Evolutionary conservation across 2,797 vertebrate species (phyloP), one percentile per base, ranked within the genome.

Genomic region (Selene dorsalis): DNA sequence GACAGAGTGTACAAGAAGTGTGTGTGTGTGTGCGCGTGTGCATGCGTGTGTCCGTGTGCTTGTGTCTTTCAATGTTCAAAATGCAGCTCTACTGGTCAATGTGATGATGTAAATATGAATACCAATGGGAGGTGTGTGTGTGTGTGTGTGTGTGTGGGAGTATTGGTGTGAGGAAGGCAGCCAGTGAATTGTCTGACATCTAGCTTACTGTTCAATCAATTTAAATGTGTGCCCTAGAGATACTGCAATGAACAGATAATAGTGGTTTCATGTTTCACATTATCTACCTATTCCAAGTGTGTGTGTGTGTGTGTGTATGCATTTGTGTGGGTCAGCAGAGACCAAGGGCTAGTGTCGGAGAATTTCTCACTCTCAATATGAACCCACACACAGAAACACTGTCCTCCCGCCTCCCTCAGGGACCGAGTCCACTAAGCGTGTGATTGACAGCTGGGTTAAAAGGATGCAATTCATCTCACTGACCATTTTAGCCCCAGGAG

Each of bases 381-480:
- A 64, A 79, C 20, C 8, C n/a, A 56, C 38, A 77, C 35, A 74
- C 20, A 57, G 32, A 80, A 78, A 84, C 24, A 32, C 11, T 20
- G 45, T 20, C 2, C 12, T 14, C 39, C 5, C 45, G 18, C 6
- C 17, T 9, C 52, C 68, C 72, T 1, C 4, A 26, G 47, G 50
- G 71, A 32, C 58, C 48, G 45, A 69, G 75, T 70, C n/a, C 69
- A 72, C 70, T 71, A 75, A 81, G 60, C 73, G 61, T 77, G 55
- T 89, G 86, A 91, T 17, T 91, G 92, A 82, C 87, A 87, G 84
- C 55, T 86, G 72, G 57, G 56, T 73, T 81, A 85, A 91, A 87
- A 76, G 62, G 79, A 87, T 83, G 65, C 76, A 84, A 88, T 91
- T 86, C 83, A 66, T 75, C 71, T 74, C 66, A 77, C 70, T 77